Evolutionary conservation across 2,797 vertebrate species (phyloP).

Genomic region (Lophotriccus pileatus): DNA sequence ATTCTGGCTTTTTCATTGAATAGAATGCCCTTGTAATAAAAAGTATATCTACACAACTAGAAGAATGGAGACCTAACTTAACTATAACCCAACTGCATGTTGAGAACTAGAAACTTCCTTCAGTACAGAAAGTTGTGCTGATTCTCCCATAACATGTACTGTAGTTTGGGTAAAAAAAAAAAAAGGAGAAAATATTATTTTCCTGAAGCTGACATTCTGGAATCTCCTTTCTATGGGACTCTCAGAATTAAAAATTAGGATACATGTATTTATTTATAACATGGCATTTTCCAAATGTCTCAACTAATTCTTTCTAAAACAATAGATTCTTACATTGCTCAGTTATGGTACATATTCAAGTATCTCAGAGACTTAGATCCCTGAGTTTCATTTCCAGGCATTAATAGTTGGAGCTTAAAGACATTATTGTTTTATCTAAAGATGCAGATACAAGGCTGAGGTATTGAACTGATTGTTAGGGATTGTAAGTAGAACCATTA

Average conservation of each 20-base stretch:
- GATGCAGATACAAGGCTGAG: neutral
- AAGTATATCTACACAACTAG: neutral
- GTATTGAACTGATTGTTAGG: neutral
- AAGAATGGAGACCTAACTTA: neutral
- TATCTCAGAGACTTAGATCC: neutral
- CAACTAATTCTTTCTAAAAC: neutral
- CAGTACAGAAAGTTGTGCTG: neutral
- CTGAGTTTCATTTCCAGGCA: neutral
- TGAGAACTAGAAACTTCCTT: neutral
- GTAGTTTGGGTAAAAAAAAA: neutral
- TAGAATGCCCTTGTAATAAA: neutral
- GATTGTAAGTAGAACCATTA: neutral
- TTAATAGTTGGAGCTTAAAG: neutral
- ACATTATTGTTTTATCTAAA: neutral
- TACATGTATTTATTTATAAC: neutral
- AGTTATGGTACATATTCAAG: neutral
- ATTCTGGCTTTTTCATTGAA: neutral
- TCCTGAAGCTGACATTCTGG: neutral
- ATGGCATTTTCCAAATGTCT: neutral
- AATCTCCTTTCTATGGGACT: neutral
- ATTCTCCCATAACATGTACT: rapidly evolving
- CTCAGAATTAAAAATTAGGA: neutral
- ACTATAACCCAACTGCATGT: neutral
- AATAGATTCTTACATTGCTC: neutral
- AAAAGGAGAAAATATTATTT: neutral